These are phyloP conservation scores for Chroicocephalus ridibundus DNA, from an alignment of 2,113 vertebrate genomes.

Conservation along the genomic window DNA sequence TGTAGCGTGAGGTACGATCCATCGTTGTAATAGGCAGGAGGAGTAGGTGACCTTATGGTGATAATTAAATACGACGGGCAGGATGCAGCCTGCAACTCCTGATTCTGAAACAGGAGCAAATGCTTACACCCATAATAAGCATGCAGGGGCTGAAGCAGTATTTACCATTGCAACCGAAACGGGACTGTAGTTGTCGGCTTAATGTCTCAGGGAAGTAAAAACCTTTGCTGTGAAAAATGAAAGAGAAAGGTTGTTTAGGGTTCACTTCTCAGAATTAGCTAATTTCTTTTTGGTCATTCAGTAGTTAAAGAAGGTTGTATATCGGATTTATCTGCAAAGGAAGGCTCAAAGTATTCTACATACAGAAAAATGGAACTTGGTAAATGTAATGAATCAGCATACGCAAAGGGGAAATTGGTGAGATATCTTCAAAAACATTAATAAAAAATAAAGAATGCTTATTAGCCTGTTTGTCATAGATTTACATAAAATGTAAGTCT, in stretches of 20 bases:
- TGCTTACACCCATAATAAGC: not conserved
- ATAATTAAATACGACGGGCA: not conserved
- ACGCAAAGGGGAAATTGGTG: not conserved
- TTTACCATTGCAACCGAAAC: not conserved
- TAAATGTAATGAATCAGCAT: not conserved
- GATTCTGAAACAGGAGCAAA: not conserved
- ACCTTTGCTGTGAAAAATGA: not conserved
- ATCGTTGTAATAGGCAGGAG: not conserved
- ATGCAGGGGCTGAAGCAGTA: not conserved
- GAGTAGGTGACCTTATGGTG: not conserved
- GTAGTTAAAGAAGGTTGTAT: not conserved
- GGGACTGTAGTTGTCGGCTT: not conserved
- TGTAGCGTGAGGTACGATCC: not conserved
- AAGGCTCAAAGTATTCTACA: not conserved
- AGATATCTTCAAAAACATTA: not conserved
- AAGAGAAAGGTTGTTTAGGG: not conserved
- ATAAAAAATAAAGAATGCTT: not conserved
- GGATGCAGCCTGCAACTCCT: not conserved
- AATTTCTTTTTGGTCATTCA: not conserved
- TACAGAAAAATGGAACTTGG: not conserved
- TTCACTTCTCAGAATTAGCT: not conserved
- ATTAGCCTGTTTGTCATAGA: conserved; percentile 49
- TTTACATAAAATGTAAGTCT: conserved; percentile 32
- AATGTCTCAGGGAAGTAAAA: not conserved
- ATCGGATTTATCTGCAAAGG: not conserved